Evolutionary conservation across 1,140 invertebrate species (phyloP).

Genomic region (Thaumetopoea pityocampa): DNA sequence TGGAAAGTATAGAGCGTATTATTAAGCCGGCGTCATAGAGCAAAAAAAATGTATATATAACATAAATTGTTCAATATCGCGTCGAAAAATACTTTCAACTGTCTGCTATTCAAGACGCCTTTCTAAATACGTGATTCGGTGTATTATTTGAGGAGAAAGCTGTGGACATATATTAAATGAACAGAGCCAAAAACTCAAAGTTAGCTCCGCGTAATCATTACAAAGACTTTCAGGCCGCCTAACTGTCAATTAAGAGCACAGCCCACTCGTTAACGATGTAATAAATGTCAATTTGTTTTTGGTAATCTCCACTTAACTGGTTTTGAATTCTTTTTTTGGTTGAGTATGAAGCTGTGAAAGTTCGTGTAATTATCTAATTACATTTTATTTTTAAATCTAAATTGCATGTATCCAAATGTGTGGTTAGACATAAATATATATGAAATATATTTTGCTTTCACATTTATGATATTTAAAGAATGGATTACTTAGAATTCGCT

Average conservation of each 20-base stretch:
- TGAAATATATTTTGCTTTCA: too few species aligned
- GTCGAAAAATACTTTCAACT: too few species aligned
- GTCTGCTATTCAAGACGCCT: too few species aligned
- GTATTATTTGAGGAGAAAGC: conserved; percentile 47
- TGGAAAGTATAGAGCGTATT: too few species aligned
- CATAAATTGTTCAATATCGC: background rate
- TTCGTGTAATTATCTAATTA: background rate
- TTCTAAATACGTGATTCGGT: conserved; percentile 28
- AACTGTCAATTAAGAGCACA: conserved; percentile 24
- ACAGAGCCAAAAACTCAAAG: conserved; percentile 18
- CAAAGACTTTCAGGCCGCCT: conserved; percentile 21
- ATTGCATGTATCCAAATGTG: too few species aligned
- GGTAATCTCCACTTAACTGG: conserved; percentile 8
- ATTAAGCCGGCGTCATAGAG: too few species aligned
- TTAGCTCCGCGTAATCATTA: conserved; percentile 26
- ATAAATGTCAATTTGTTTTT: conserved; percentile 19
- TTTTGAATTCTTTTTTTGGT: too few species aligned
- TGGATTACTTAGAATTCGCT: too few species aligned
- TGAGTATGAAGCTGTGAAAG: too few species aligned
- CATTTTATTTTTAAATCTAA: conserved; percentile 3
- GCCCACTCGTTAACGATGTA: conserved; percentile 7
- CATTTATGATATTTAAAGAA: too few species aligned
- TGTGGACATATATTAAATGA: conserved; percentile 20
- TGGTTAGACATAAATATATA: too few species aligned
- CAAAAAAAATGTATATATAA: too few species aligned